Percentiles rank a stretch among this genome's conserved stretches.
Evolutionary conservation across 2,113 vertebrate genomes (phyloP).

Genomic region (Raja brachyura): DNA sequence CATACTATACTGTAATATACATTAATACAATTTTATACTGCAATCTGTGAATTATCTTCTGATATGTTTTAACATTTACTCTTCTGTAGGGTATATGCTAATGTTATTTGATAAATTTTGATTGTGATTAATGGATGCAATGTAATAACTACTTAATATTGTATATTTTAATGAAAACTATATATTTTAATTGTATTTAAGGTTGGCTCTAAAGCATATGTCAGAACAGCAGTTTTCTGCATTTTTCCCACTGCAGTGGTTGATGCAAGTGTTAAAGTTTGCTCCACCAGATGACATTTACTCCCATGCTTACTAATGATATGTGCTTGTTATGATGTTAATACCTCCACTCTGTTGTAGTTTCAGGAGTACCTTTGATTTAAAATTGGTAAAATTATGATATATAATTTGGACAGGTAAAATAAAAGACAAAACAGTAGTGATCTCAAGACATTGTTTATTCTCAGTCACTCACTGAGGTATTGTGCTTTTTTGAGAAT

Average conservation of each 20-base stretch:
- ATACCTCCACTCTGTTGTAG: not conserved
- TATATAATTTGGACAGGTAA: not conserved
- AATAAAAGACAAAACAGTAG: not conserved
- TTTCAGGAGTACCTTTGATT: not conserved
- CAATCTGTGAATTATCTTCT: not conserved
- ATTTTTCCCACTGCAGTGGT: not conserved
- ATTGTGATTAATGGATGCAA: not conserved
- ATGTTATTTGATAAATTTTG: not conserved
- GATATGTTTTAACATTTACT: not conserved
- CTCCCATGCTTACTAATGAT: not conserved
- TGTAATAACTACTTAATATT: not conserved
- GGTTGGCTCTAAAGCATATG: not conserved
- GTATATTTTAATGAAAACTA: not conserved
- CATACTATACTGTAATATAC: not conserved
- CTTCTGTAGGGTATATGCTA: not conserved
- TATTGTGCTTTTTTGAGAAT: not conserved
- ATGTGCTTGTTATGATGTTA: not conserved
- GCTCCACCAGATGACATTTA: not conserved
- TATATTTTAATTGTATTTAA: not conserved
- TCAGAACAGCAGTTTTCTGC: not conserved
- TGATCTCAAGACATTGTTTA: not conserved
- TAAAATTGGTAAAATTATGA: not conserved
- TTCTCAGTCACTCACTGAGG: not conserved
- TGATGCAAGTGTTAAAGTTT: conserved; percentile 20
- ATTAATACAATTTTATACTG: not conserved